Conservation (phyloP, 2,888 invertebrate species). For the Keiferia lycopersicella region DNA sequence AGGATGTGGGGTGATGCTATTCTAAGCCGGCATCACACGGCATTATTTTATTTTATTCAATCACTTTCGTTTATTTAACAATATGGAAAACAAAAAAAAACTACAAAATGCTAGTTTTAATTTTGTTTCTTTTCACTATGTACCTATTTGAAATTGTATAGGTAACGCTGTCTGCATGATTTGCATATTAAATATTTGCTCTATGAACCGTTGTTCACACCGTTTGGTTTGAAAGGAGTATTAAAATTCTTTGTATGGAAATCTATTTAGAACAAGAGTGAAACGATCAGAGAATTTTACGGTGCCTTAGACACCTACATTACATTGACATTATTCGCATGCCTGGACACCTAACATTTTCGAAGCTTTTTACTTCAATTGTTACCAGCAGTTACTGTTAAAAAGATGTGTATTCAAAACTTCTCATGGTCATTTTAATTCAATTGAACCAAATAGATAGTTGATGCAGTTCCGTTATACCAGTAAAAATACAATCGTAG, state of each 20-base stretch:
- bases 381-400: slow-evolving; percentile 32
- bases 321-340: slow-evolving; percentile 42
- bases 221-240: slow-evolving; percentile 29
- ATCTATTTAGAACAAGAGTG: slow-evolving; percentile 47
- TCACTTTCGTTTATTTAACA: no score
- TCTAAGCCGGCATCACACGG: no score
- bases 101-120: no score
- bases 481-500: slow-evolving; percentile 51
- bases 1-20: no score
- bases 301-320: slow-evolving; percentile 50
- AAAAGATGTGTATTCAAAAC: slow-evolving; percentile 43
- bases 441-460: slow-evolving; percentile 38
- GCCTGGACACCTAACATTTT: slow-evolving; percentile 32
- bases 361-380: slow-evolving; percentile 27
- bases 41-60: no score
- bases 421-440: slow-evolving; percentile 59
- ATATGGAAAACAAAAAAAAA: no score
- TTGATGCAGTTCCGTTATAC: slow-evolving; percentile 52
- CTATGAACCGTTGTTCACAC: slow-evolving; percentile 26
- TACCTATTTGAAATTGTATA: no score
- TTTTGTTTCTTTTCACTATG: neutral
- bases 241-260: slow-evolving; percentile 40
- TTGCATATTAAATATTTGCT: slow-evolving; percentile 16
- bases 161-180: neutral
- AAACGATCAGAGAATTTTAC: slow-evolving; percentile 61